These are phyloP conservation scores for Chrysocyon brachyurus DNA, from an alignment of 2,797 vertebrate genomes.

Conservation along the genomic window DNA sequence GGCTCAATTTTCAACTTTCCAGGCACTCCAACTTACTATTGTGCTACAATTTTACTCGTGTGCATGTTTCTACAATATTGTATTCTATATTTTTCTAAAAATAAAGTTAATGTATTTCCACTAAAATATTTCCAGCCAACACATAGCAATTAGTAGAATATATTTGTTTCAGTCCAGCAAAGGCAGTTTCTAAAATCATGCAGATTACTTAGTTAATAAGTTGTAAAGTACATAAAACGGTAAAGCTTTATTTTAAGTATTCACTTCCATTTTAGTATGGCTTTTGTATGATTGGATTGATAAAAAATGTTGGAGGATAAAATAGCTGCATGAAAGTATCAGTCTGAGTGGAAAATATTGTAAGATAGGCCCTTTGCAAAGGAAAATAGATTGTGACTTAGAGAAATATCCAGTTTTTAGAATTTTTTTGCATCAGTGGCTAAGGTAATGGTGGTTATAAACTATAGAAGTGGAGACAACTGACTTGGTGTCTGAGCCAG, in stretches of 20 bases:
- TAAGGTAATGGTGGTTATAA: background rate
- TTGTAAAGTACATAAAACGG: background rate
- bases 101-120: background rate
- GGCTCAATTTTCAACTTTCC: background rate
- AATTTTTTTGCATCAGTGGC: background rate
- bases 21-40: background rate
- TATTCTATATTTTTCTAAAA: conserved; percentile 41
- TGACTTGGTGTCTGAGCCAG: background rate
- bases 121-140: conserved; percentile 3
- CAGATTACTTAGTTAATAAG: background rate
- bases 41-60: background rate
- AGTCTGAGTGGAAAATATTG: background rate
- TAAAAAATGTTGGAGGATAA: background rate
- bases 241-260: background rate
- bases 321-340: conserved; percentile 9
- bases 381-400: background rate
- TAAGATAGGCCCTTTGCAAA: background rate
- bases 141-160: background rate
- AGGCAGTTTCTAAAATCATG: conserved; percentile 20
- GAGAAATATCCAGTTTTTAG: background rate
- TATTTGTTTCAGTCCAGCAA: background rate
- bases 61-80: background rate
- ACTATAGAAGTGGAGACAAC: background rate
- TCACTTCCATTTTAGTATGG: background rate
- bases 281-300: background rate